Base-by-base conservation (phyloP, 1,140 invertebrate genomes). In the Mamestra configurata region DNA sequence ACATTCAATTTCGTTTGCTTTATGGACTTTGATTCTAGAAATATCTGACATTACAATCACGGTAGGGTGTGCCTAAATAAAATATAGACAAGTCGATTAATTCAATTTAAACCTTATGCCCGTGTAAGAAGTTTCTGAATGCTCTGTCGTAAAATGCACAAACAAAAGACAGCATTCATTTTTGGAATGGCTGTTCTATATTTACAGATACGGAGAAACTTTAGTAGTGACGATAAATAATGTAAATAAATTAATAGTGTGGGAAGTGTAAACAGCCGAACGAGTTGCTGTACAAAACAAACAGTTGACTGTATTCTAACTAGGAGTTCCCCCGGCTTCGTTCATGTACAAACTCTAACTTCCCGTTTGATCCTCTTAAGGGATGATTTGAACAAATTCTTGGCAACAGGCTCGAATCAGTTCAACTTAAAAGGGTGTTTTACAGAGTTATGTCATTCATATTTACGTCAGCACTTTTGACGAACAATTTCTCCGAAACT, bases 221-320 rank as follows among this genome's bases (percentile, higher is more conserved):
- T 22, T 24, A 24, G 22, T 55, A 55, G 13, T 27, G 24, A 57
- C 53, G 24, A 27, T 57, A 27, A 20, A 37, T 20, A 37, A 20
- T 18, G 31, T 64, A 31, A 64, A 64, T 64, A 64, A 20, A 40
- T 40, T 1, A 64, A 37, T 31, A 40, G 59, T 64, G 59, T 64
- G n/a, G 18, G 35, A 64, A 64, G 3, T 64, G 59, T 40, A 11
- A 35, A 64, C 59, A 37, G 24, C 15, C 22, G 10, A 57, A 20
- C 53, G 24, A 27, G 13, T 22, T 57, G 24, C 3, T 27, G 10
- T 13, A 22, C 10, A 37, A 40, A 35, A 40, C 59, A 64, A 64
- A 4, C n/a, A 18, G 31, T 64, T 7, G n/a, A 64, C 10, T 64
- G n/a, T 27, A 40, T 37, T 64, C 15, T 20, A 64, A 15, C 27